phyloP scores from a whole-genome alignment of 2,113 vertebrate genomes.

The Channa argus region DNA sequence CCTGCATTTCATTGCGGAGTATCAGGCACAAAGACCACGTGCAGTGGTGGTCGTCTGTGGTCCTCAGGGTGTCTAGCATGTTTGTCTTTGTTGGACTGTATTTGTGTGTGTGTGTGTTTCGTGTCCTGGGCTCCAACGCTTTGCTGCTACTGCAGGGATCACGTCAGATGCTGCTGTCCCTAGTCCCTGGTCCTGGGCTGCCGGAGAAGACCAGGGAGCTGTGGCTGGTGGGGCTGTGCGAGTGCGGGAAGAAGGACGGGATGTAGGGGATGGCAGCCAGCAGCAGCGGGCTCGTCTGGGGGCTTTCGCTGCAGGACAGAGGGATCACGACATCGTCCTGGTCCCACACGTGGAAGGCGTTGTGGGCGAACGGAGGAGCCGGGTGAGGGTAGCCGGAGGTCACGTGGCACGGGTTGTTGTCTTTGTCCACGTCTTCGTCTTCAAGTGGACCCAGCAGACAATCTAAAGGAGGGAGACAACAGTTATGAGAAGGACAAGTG shows the following conservation, averaged over 20 bases:
- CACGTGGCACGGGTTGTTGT: slow-evolving; percentile 33
- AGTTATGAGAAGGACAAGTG: too few relatives aligned
- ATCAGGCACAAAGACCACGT: too few relatives aligned
- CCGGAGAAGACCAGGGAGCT: slow-evolving; percentile 12
- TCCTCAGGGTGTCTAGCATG: too few relatives aligned
- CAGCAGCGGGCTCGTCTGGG: slow-evolving; percentile 75
- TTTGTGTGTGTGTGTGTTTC: too few relatives aligned
- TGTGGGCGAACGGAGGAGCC: slow-evolving; percentile 72
- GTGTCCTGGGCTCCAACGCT: too few relatives aligned
- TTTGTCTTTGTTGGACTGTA: too few relatives aligned
- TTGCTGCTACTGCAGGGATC: too few relatives aligned
- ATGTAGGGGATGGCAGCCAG: slow-evolving; percentile 80
- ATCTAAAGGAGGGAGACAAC: slow-evolving; percentile 64
- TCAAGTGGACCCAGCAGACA: slow-evolving; percentile 82
- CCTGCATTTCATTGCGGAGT: too few relatives aligned
- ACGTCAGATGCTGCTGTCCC: slow-evolving; percentile 14
- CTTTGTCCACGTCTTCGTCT: slow-evolving; percentile 68
- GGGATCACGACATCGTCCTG: slow-evolving; percentile 81
- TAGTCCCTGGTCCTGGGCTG: slow-evolving; percentile 45
- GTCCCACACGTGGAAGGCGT: slow-evolving; percentile 86
- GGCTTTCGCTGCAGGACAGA: slow-evolving; percentile 60
- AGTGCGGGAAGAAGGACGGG: slow-evolving; percentile 79
- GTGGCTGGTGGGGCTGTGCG: slow-evolving; percentile 59
- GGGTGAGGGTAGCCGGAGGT: slow-evolving; percentile 53
- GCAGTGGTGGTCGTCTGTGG: too few relatives aligned